Percentiles rank a stretch among this genome's conserved stretches.
These are phyloP conservation scores for Rhinolophus sinicus DNA, from an alignment of 2,113 vertebrate genomes.

Conservation along the genomic window DNA sequence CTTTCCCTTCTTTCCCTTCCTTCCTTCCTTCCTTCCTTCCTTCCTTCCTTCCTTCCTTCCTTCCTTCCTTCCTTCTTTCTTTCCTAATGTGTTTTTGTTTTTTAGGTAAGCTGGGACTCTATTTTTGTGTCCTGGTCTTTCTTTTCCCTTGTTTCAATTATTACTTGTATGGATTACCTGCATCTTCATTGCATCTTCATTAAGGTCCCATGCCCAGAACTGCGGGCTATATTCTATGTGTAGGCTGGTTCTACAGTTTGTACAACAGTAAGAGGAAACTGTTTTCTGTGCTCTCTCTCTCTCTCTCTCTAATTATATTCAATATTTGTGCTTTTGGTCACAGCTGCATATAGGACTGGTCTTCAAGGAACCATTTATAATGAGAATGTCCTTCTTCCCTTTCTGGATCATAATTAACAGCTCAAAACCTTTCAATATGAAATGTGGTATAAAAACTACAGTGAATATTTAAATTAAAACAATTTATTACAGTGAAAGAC, in stretches of 20 bases:
- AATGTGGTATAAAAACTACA: no score
- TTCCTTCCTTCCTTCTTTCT: no score
- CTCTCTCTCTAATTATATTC: neutral
- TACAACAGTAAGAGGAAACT: neutral
- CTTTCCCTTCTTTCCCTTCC: no score
- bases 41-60: no score
- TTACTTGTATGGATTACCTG: neutral
- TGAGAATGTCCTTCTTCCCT: slow-evolving; percentile 7
- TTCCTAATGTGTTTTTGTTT: neutral
- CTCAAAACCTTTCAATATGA: neutral
- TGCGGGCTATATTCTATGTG: neutral
- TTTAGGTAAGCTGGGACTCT: neutral
- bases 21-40: no score
- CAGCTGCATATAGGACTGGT: neutral
- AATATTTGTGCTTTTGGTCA: slow-evolving; percentile 30
- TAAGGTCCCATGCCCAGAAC: neutral
- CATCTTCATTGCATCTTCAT: neutral
- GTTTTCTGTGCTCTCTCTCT: neutral
- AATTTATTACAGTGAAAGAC: no score
- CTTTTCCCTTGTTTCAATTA: neutral
- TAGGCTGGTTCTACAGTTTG: neutral
- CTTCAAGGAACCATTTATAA: slow-evolving; percentile 22
- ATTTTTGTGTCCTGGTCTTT: neutral
- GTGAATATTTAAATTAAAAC: no score
- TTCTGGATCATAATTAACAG: slow-evolving; percentile 6